These are phyloP conservation scores for Stramonita haemastoma DNA, from an alignment of 2,888 invertebrate species.

Conservation along the genomic window DNA sequence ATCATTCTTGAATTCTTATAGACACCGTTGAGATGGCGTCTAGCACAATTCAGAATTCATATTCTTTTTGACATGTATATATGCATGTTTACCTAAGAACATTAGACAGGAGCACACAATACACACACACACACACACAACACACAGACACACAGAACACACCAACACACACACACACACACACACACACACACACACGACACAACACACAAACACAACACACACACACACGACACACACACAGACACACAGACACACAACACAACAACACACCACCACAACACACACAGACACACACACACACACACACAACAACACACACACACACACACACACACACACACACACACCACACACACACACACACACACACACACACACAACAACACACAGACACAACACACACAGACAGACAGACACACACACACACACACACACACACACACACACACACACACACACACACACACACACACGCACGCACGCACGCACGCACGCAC, in stretches of 20 bases:
- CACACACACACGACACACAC: not conserved
- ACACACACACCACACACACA: conserved; percentile 10
- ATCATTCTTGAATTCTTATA: no score
- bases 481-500: conserved; percentile 16
- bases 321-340: not conserved
- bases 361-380: conserved; percentile 12
- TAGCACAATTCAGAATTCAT: no score
- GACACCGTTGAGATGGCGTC: no score
- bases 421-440: not conserved
- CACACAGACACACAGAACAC: conserved; percentile 9
- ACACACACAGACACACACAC: conserved; percentile 10
- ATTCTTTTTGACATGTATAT: no score
- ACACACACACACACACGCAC: conserved; percentile 18
- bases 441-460: conserved; percentile 28
- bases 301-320: conserved; percentile 18
- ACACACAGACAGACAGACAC: not conserved
- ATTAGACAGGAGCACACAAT: not conserved
- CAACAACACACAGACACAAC: not conserved
- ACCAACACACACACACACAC: not conserved
- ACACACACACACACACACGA: not conserved
- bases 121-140: conserved; percentile 6
- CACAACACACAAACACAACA: not conserved
- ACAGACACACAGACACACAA: not conserved
- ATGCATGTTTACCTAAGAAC: not conserved
- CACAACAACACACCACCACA: not conserved